A percentile compares a stretch with the other conserved stretches of the same genome.
These are phyloP conservation scores for Gopherus evgoodei DNA, from an alignment of 2,113 vertebrate species.

Conservation along the genomic window DNA sequence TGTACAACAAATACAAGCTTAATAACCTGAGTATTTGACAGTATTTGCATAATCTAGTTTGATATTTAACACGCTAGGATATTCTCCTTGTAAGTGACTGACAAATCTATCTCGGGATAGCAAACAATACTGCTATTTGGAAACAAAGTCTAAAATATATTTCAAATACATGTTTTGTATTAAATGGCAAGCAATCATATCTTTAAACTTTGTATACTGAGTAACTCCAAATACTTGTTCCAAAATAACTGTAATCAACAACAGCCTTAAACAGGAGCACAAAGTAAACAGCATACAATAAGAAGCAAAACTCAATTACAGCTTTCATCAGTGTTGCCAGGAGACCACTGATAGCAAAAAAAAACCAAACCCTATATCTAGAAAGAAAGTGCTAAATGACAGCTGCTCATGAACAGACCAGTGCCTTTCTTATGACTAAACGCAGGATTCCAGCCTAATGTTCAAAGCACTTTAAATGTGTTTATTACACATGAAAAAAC, in stretches of 20 bases:
- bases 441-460: not conserved
- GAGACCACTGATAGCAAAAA: conserved; percentile 10
- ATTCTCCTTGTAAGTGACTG: not conserved
- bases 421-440: conserved; percentile 7
- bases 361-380: not conserved
- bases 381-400: conserved; percentile 36
- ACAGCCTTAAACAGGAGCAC: not conserved
- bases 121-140: not conserved
- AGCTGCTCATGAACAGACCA: not conserved
- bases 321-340: conserved; percentile 6
- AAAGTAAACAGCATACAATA: not conserved
- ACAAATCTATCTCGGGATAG: not conserved
- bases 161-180: not conserved
- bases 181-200: not conserved
- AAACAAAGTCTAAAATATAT: not conserved
- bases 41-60: not conserved
- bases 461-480: not conserved
- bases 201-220: not conserved
- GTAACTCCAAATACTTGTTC: not conserved
- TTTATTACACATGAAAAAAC: not conserved
- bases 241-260: not conserved
- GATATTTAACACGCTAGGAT: not conserved
- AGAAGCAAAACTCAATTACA: conserved; percentile 17
- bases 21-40: not conserved
- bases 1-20: not conserved